Percentiles rank a stretch among this genome's conserved stretches.
These are phyloP conservation scores for Cataglyphis rosenhaueri DNA, from an alignment of 2,888 invertebrate genomes.

Conservation along the genomic window DNA sequence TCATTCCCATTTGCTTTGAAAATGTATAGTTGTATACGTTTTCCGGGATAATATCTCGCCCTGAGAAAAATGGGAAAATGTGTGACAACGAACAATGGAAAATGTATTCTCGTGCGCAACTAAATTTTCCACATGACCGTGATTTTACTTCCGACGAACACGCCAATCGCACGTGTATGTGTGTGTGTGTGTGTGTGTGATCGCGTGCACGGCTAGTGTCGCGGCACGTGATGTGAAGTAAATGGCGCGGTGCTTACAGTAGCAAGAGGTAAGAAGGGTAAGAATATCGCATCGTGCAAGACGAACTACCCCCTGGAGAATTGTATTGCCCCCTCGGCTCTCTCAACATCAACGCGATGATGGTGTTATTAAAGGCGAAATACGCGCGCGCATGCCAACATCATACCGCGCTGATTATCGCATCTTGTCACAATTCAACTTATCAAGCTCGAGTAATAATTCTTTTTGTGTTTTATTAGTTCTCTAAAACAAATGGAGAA, in stretches of 20 bases:
- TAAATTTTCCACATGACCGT: constrained; percentile 65
- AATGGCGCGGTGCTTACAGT: constrained; percentile 52
- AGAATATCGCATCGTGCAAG: constrained; percentile 68
- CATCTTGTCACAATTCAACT: constrained; percentile 62
- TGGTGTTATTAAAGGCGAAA: constrained; percentile 25
- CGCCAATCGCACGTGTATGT: constrained; percentile 77
- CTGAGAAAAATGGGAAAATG: neutral
- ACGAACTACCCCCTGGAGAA: constrained; percentile 61
- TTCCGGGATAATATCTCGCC: constrained; percentile 5
- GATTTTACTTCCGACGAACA: constrained; percentile 76
- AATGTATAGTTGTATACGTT: neutral
- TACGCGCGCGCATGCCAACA: neutral
- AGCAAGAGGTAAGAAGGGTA: constrained; percentile 41
- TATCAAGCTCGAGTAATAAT: constrained; percentile 66
- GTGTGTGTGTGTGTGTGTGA: constrained; percentile 77
- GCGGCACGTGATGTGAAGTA: constrained; percentile 57
- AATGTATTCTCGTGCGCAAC: constrained; percentile 41
- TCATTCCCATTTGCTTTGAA: neutral
- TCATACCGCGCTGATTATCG: constrained; percentile 61
- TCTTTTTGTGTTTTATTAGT: neutral
- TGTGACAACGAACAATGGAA: constrained; percentile 23
- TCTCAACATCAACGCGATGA: constrained; percentile 42
- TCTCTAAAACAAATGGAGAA: neutral
- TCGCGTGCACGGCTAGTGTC: constrained; percentile 72
- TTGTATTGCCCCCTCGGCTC: constrained; percentile 44